Conservation (phyloP, 2,797 vertebrate species). For the Apogon talboti region DNA sequence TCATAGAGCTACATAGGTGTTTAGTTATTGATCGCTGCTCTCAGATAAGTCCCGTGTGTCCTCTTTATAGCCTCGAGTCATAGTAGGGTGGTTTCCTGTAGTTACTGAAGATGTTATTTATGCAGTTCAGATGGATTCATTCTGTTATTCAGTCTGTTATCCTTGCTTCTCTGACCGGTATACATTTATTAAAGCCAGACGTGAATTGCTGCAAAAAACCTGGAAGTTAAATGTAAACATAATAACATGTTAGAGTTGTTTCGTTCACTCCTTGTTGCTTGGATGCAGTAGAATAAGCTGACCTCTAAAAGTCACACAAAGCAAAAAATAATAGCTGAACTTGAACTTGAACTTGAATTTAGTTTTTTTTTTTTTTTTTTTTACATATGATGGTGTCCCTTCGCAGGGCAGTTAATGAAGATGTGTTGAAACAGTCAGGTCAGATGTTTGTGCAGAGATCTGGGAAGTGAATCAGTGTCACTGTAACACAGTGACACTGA, state of each 20-base stretch:
- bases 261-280: not conserved
- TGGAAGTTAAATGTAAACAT: not conserved
- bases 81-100: not conserved
- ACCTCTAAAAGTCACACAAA: conserved; percentile 18
- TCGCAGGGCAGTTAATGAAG: not conserved
- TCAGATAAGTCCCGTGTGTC: conserved; percentile 22
- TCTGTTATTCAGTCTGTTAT: not conserved
- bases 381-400: not conserved
- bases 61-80: conserved; percentile 9
- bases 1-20: not conserved
- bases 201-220: not conserved
- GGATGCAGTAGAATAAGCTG: not conserved
- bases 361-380: not conserved
- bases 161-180: not conserved
- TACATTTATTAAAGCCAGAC: not conserved
- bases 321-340: not conserved
- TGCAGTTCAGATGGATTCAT: not conserved
- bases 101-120: not conserved
- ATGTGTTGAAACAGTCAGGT: not conserved
- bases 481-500: no score
- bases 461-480: conserved; percentile 24
- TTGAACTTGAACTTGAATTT: no score
- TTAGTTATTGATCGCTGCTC: conserved; percentile 48
- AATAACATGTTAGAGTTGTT: not conserved
- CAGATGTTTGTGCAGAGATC: not conserved